Base-by-base conservation (phyloP, 2,888 invertebrate species). In the Drosophila robusta region DNA sequence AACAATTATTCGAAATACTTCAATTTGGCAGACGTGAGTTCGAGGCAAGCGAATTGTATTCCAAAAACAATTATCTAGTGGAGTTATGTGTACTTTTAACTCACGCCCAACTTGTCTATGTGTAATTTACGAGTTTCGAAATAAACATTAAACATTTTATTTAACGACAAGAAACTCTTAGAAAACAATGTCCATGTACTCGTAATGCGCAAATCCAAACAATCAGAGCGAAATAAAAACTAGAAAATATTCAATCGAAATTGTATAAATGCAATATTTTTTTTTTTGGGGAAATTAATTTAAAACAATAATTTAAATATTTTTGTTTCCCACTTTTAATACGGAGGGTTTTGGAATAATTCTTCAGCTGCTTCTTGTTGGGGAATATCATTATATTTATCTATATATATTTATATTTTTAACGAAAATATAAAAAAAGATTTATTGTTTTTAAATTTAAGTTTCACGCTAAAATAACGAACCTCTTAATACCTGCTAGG, bases 171-270 rank as follows among this genome's bases (percentile, higher is more conserved):
- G 46, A 58, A 77, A 58, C 47, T 60, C 57, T 57, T 70, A 70
- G 60, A 81, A 49, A 54, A 45, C 65, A 67, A 73, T 65, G 51
- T 73, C 68, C 66, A 83, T 80, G 70, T 83, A 75, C 78, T 74
- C 74, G 57, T 62, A 61, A 80, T 67, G 60, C 78, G 78, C 82
- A 77, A 74, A 86, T 83, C 55, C 62, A 83, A 85, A 75, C 86
- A 87, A 82, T 88, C 89, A 88, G 87, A 77, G 61, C 68, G 84
- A 88, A 82, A 82, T 82, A 88, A 88, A 88, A 82, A 63, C 66
- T 83, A 82, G 74, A 86, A 80, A 83, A 74, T 88, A 82, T 80
- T 79, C 67, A 58, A 75, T 62, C 57, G 26, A 71, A 58, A 51
- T 32, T 38, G 36, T 32, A 45, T 3, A 24, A 24, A 14, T 14